A percentile compares a stretch with the other conserved stretches of the same genome.
Evolutionary conservation across 2,797 vertebrate genomes (phyloP).

Genomic region (Pelodytes ibericus): DNA sequence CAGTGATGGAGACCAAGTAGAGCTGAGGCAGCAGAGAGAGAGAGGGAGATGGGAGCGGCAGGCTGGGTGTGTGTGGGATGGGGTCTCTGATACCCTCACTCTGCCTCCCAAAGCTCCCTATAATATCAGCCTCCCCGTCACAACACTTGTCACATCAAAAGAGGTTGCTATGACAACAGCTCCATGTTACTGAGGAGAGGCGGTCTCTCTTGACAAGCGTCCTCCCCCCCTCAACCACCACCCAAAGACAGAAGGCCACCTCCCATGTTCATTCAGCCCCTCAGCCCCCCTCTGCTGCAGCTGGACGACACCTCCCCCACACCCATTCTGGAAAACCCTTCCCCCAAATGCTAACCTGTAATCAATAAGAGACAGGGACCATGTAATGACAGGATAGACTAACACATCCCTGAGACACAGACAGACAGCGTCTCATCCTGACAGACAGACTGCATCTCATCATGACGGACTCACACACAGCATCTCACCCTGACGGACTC

Average conservation of each 20-base stretch:
- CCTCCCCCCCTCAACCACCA: conserved; percentile 13
- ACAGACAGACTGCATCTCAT: conserved; percentile 3
- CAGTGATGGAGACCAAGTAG: conserved; percentile 3
- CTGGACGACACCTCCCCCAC: conserved; percentile 30
- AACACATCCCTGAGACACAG: neutral
- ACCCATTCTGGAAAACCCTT: conserved; percentile 17
- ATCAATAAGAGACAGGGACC: conserved; percentile 42
- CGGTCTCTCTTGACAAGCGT: conserved; percentile 25
- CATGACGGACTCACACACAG: neutral
- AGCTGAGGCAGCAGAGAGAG: conserved; percentile 15
- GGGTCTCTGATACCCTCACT: conserved; percentile 58
- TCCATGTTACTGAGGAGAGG: conserved; percentile 63
- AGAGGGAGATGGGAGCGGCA: neutral
- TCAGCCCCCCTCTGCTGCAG: conserved; percentile 12
- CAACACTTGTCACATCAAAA: conserved; percentile 69
- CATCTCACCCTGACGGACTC: neutral
- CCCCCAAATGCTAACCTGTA: conserved; percentile 40
- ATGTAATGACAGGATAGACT: neutral
- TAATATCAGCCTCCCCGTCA: conserved; percentile 43
- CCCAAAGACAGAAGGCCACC: conserved; percentile 19
- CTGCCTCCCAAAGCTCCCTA: conserved; percentile 52
- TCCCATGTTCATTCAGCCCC: conserved; percentile 9
- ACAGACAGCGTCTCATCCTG: neutral
- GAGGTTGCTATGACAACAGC: conserved; percentile 68
- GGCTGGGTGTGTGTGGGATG: conserved; percentile 39